These are phyloP conservation scores for Telenomus remus DNA, from an alignment of 1,140 invertebrate genomes.

Conservation along the genomic window DNA sequence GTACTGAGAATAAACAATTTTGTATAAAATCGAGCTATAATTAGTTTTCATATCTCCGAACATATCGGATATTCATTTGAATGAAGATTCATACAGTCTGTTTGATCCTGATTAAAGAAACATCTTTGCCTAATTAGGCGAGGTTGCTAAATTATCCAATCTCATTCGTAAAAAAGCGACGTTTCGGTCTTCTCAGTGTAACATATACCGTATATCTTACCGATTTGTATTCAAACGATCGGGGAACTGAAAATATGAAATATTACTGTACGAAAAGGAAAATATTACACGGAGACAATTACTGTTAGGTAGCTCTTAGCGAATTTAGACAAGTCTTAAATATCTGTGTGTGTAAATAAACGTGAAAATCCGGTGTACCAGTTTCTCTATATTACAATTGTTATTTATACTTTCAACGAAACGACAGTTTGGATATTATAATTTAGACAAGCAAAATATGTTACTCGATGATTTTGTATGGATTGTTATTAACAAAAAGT, in stretches of 20 bases:
- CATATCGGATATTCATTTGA: too few relatives aligned
- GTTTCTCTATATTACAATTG: constrained; percentile 6
- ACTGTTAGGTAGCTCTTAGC: neutral
- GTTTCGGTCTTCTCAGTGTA: neutral
- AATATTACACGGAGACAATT: too few relatives aligned
- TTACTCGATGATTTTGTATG: constrained; percentile 22
- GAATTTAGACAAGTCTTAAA: neutral
- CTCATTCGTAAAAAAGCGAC: constrained; percentile 1
- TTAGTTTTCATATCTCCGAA: too few relatives aligned
- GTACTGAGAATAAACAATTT: neutral
- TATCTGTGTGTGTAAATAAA: constrained; percentile 11
- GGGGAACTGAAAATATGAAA: neutral
- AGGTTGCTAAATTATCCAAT: too few relatives aligned
- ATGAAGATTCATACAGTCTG: neutral
- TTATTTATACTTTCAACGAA: neutral
- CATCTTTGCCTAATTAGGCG: too few relatives aligned
- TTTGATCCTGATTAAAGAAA: constrained; percentile 18
- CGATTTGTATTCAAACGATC: neutral
- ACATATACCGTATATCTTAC: neutral
- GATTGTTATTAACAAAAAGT: neutral
- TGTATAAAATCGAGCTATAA: neutral
- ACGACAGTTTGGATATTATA: too few relatives aligned
- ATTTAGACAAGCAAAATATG: neutral
- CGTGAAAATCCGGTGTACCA: neutral
- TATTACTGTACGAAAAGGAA: too few relatives aligned